A percentile compares a stretch with the other conserved stretches of the same genome.
Evolutionary conservation across 2,113 vertebrate genomes (phyloP).

Genomic region (Probosciger aterrimus): DNA sequence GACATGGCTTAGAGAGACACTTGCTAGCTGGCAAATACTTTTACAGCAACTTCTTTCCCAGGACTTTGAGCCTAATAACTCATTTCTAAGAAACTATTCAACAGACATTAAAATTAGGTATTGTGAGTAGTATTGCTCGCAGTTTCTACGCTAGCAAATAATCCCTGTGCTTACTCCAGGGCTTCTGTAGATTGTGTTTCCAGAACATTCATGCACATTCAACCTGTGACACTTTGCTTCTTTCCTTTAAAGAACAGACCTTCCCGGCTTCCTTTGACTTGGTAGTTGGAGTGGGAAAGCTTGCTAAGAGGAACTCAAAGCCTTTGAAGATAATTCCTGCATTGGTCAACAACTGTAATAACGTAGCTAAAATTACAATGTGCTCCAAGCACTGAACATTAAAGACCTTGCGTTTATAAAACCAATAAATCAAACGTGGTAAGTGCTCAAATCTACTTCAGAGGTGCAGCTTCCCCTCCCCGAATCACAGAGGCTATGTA

Average conservation of each 20-base stretch:
- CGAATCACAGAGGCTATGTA: background rate
- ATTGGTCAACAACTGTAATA: conserved; percentile 71
- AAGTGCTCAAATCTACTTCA: conserved; percentile 15
- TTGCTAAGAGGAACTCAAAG: conserved; percentile 58
- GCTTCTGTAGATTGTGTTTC: background rate
- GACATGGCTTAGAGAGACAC: background rate
- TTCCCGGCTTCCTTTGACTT: conserved; percentile 56
- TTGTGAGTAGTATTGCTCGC: background rate
- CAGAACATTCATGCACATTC: conserved; percentile 26
- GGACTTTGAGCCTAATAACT: background rate
- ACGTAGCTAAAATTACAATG: conserved; percentile 58
- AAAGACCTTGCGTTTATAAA: conserved; percentile 71
- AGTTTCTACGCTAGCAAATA: background rate
- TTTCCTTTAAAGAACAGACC: conserved; percentile 60
- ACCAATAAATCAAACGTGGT: conserved; percentile 68
- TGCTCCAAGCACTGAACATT: conserved; percentile 66
- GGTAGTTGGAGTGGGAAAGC: conserved; percentile 48
- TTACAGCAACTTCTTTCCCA: background rate
- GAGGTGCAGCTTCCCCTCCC: conserved; percentile 6
- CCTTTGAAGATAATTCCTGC: conserved; percentile 76
- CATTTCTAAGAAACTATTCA: background rate
- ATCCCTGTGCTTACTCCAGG: background rate
- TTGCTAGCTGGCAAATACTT: background rate
- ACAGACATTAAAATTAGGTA: background rate
- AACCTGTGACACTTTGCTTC: background rate